A percentile compares a stretch with the other conserved stretches of the same genome.
Evolutionary conservation across 1,140 invertebrate species (phyloP).

Genomic region (Anastatus disparis): DNA sequence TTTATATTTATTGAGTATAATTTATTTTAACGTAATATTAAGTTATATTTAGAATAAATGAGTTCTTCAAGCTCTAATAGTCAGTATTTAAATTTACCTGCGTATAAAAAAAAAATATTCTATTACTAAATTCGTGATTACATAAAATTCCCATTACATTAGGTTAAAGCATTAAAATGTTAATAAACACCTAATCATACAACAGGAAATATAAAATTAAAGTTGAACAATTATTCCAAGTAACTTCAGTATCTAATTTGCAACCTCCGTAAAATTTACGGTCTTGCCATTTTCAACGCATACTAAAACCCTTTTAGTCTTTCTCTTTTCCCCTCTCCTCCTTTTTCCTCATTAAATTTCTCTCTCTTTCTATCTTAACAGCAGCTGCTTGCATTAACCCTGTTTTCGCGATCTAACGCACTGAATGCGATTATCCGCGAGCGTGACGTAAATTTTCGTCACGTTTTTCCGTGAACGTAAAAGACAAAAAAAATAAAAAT

Average conservation of each 20-base stretch:
- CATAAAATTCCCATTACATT: too few relatives aligned
- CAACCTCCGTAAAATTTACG: slow-evolving; percentile 34
- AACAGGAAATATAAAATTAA: neutral
- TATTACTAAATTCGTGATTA: too few relatives aligned
- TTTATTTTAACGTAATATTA: too few relatives aligned
- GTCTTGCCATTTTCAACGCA: slow-evolving; percentile 44
- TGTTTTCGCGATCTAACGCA: neutral
- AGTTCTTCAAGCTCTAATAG: too few relatives aligned
- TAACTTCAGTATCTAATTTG: neutral
- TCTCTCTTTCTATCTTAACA: neutral
- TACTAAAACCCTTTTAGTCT: slow-evolving; percentile 16
- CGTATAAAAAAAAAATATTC: too few relatives aligned
- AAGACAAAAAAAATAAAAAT: too few relatives aligned
- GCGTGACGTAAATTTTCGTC: neutral
- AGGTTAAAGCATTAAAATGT: neutral
- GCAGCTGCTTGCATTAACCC: neutral
- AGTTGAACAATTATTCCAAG: slow-evolving; percentile 6
- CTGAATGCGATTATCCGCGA: slow-evolving; percentile 2
- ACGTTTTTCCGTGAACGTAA: neutral
- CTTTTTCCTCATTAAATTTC: neutral
- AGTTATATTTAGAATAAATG: too few relatives aligned
- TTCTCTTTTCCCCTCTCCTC: neutral
- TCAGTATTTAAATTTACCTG: too few relatives aligned
- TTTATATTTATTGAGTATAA: too few relatives aligned
- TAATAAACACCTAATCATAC: neutral